Base-by-base conservation (phyloP, 2,113 vertebrate genomes). In the Psilopsiagon aurifrons region DNA sequence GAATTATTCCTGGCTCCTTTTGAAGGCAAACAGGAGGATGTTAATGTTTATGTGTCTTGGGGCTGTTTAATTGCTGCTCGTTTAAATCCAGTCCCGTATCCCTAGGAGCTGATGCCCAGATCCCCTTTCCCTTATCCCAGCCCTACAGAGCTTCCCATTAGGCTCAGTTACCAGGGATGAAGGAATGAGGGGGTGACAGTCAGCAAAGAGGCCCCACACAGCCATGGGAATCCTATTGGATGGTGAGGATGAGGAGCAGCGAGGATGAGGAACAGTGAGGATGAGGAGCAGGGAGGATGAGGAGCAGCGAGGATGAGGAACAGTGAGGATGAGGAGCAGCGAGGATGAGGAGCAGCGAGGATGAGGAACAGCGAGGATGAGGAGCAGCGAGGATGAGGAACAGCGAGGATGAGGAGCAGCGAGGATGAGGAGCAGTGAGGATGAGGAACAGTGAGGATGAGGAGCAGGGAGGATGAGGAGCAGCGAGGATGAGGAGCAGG, bases 171-270 rank as follows among this genome's bases (percentile, higher is more conserved):
- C 3, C 33, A 17, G 59, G 4, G 3, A 20, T 1, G 5, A 33
- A 6, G 39, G 39, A 59, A 69, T 5, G 23, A 46, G 60, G 2
- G 6, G 11, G 70, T 27, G 37, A 28, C 1, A 3, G 10, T 17
- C 13, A 29, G 17, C 33, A 15, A n/a, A n/a, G 3, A 11, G 46
- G 33, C 46, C 37, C 35, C 1, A 4, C 1, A 2, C 14, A 14
- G 17, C 29, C 23, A 62, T 37, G 59, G 31, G 44, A 22, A 37
- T 44, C n/a, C 23, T 9, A 5, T 20, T 1, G 5, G 35, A 7
- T 2, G 23, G 28, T 1, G 64, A 46, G 46, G 55, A 28, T 11
- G 54, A 55, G 29, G 54, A 55, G 17, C 54, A 31, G 29, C 1
- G 24, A 51, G 47, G 47, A 49, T 49, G 83, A 86, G 73, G 83